phyloP scores from a whole-genome alignment of 2,888 invertebrate species.

The Willowsia nigromaculata region DNA sequence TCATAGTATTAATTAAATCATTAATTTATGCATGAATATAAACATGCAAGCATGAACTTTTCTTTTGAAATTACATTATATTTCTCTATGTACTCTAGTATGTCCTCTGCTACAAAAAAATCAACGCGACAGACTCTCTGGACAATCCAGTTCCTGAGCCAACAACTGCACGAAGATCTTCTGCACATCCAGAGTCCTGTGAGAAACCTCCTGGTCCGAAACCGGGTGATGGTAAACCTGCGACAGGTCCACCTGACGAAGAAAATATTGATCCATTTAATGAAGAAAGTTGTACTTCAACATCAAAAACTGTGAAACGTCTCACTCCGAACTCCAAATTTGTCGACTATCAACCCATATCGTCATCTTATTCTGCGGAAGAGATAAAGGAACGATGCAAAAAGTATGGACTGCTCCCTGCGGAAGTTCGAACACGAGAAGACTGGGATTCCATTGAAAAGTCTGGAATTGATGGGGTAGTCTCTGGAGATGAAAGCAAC shows the following conservation, averaged over 20 bases:
- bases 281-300: slow-evolving; percentile 30
- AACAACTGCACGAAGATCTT: neutral
- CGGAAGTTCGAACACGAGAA: slow-evolving; percentile 27
- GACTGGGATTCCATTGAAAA: slow-evolving; percentile 50
- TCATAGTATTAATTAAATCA: too few species aligned
- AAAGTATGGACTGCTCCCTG: slow-evolving; percentile 43
- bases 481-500: neutral
- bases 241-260: neutral
- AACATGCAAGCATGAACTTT: neutral
- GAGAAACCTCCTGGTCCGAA: slow-evolving; percentile 24
- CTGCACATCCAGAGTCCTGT: slow-evolving; percentile 22
- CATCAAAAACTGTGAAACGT: neutral
- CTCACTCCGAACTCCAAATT: slow-evolving; percentile 45
- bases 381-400: slow-evolving; percentile 44
- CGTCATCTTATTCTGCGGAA: neutral
- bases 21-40: too few species aligned
- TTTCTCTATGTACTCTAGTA: neutral
- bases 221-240: neutral
- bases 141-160: neutral
- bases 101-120: slow-evolving; percentile 11
- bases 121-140: neutral
- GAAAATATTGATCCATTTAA: slow-evolving; percentile 29
- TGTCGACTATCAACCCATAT: slow-evolving; percentile 37
- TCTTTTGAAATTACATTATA: neutral
- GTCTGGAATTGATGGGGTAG: slow-evolving; percentile 40